A percentile compares a stretch with the other conserved stretches of the same genome.
Evolutionary conservation across 2,888 invertebrate species (phyloP).

Genomic region (Schrankia costaestrigalis): DNA sequence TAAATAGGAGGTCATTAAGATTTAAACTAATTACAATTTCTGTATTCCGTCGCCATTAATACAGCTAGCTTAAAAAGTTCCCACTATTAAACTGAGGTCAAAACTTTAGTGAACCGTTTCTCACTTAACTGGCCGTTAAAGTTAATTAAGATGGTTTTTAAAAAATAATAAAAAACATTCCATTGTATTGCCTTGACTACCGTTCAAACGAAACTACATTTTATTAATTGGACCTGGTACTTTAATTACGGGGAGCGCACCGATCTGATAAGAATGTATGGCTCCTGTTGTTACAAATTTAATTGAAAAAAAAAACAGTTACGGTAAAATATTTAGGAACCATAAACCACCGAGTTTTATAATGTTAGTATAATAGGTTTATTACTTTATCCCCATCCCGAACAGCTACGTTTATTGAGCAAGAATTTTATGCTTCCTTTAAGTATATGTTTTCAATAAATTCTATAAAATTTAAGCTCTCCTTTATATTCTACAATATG

Average conservation of each 20-base stretch:
- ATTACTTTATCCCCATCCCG: conserved; percentile 20
- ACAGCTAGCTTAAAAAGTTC: conserved; percentile 23
- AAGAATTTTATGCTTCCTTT: no score
- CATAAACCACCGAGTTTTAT: conserved; percentile 23
- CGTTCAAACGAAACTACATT: conserved; percentile 59
- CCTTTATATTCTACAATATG: no score
- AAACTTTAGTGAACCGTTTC: conserved; percentile 18
- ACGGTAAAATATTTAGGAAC: conserved; percentile 27
- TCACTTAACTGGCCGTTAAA: conserved; percentile 54
- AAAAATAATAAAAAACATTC: conserved; percentile 51
- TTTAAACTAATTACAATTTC: conserved; percentile 10
- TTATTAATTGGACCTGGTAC: conserved; percentile 70
- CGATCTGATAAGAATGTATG: conserved; percentile 46
- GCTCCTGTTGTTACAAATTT: conserved; percentile 21
- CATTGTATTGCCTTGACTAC: conserved; percentile 57
- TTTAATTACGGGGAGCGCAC: conserved; percentile 65
- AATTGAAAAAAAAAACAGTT: conserved; percentile 30
- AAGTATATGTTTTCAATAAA: no score
- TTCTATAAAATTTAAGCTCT: no score
- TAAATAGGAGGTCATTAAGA: conserved; percentile 4
- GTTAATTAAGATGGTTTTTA: conserved; percentile 62
- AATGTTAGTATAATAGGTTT: conserved; percentile 14
- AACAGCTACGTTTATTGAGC: conserved; percentile 5
- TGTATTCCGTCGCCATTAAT: conserved; percentile 14
- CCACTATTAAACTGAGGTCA: conserved; percentile 26